phyloP scores from a whole-genome alignment of 2,113 vertebrate genomes.

The Chitala chitala region DNA sequence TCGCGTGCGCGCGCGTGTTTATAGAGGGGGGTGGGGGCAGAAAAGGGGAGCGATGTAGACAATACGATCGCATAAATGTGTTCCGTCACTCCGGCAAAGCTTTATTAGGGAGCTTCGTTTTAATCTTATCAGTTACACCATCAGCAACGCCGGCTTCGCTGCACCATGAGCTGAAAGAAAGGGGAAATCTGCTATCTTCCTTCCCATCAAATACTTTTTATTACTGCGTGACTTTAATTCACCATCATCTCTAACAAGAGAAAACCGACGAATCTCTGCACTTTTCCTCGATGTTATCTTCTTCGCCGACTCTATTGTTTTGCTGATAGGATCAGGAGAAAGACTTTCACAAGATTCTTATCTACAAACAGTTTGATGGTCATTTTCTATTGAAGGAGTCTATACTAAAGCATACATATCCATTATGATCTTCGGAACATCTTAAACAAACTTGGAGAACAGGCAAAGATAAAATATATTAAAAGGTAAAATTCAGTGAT shows the following conservation, averaged over 20 bases:
- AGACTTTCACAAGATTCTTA: conserved; percentile 34
- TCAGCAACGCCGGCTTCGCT: conserved; percentile 19
- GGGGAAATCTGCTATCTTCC: conserved; percentile 6
- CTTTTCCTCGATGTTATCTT: conserved; percentile 28
- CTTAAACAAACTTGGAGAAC: neutral
- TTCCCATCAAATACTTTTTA: conserved; percentile 9
- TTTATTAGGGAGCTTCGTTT: conserved; percentile 26
- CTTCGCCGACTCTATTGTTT: conserved; percentile 62
- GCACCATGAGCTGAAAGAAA: neutral
- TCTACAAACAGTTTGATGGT: conserved; percentile 6
- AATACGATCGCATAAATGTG: conserved; percentile 29
- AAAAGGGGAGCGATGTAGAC: conserved; percentile 12
- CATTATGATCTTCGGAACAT: neutral
- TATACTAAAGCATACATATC: conserved; percentile 1
- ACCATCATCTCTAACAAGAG: conserved; percentile 27
- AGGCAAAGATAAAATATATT: neutral
- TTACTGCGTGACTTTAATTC: conserved; percentile 7
- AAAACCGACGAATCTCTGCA: conserved; percentile 28
- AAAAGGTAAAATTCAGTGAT: neutral
- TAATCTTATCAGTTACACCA: conserved; percentile 27
- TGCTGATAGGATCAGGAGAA: conserved; percentile 43
- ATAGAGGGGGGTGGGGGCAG: conserved; percentile 23
- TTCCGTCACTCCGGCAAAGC: conserved; percentile 36
- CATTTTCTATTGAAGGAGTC: neutral
- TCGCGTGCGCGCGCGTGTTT: conserved; percentile 21